Percentiles rank a stretch among this genome's conserved stretches.
phyloP scores from a whole-genome alignment of 1,140 invertebrate genomes.

The Pollicipes pollicipes region DNA sequence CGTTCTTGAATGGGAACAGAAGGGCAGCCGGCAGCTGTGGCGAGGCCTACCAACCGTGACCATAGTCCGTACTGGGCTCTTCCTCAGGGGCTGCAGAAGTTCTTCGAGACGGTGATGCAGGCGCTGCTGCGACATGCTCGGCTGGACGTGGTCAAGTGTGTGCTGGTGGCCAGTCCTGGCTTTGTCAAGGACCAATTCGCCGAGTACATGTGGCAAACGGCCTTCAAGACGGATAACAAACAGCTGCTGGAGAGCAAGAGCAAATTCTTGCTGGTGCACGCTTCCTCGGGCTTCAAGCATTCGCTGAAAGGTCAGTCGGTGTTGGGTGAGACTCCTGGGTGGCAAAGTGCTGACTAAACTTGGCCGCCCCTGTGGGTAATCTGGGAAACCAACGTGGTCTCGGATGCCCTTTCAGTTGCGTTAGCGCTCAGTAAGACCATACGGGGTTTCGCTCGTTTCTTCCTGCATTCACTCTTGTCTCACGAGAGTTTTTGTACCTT shows the following conservation, averaged over 20 bases:
- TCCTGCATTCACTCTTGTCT: no score
- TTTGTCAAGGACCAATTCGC: slow-evolving; percentile 96
- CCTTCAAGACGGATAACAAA: slow-evolving; percentile 79
- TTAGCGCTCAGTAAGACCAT: no score
- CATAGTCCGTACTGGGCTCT: no score
- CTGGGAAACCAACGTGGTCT: no score
- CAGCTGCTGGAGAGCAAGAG: slow-evolving; percentile 76
- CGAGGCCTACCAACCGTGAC: no score
- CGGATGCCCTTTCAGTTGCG: no score
- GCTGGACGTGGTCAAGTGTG: slow-evolving; percentile 92
- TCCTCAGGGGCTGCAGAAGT: slow-evolving; percentile 36
- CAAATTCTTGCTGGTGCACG: slow-evolving; percentile 88
- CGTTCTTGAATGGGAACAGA: no score
- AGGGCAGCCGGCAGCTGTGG: no score
- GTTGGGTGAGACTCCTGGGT: background rate
- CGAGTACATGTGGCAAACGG: slow-evolving; percentile 83
- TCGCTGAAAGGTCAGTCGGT: slow-evolving; percentile 66
- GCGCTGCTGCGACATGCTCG: slow-evolving; percentile 85
- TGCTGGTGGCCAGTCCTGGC: slow-evolving; percentile 89
- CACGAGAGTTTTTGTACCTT: no score
- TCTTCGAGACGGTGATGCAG: slow-evolving; percentile 90
- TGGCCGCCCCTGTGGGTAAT: no score
- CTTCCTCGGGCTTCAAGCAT: slow-evolving; percentile 97
- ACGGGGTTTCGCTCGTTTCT: no score
- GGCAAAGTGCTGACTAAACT: no score